Evolutionary conservation across 2,888 invertebrate genomes (phyloP).

Genomic region (Gandaritis pyraliata): DNA sequence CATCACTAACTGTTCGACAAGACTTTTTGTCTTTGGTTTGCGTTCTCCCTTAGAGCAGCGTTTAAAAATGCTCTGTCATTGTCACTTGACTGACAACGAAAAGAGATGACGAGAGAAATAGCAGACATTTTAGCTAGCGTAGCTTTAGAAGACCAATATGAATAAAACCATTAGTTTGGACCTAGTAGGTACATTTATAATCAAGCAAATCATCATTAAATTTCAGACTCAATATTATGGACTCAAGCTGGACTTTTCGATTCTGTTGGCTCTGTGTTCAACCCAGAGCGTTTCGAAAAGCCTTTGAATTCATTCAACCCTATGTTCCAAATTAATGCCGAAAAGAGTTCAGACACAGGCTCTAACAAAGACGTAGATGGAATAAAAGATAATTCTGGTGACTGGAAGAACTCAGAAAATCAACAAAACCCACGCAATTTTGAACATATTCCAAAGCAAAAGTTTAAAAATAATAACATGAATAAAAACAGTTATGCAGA

Average conservation of each 20-base stretch:
- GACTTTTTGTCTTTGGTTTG: too few relatives aligned
- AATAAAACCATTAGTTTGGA: too few relatives aligned
- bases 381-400: neutral
- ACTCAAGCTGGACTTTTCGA: slow-evolving; percentile 17
- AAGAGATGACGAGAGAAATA: too few relatives aligned
- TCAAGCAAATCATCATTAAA: neutral
- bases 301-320: slow-evolving; percentile 14
- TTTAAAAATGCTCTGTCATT: too few relatives aligned
- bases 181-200: too few relatives aligned
- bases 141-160: too few relatives aligned
- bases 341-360: neutral
- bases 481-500: too few relatives aligned
- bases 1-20: too few relatives aligned
- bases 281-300: neutral
- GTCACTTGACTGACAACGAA: too few relatives aligned
- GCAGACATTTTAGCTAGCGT: too few relatives aligned
- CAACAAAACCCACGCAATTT: neutral
- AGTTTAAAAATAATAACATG: too few relatives aligned
- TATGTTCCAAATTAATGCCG: slow-evolving; percentile 5
- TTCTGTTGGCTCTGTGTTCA: slow-evolving; percentile 10
- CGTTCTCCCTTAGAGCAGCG: too few relatives aligned
- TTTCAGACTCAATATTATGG: slow-evolving; percentile 12
- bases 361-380: neutral
- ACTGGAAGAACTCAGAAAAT: neutral
- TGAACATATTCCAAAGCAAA: neutral